Conservation (phyloP, 2,888 invertebrate genomes). For the Pyralis farinalis region DNA sequence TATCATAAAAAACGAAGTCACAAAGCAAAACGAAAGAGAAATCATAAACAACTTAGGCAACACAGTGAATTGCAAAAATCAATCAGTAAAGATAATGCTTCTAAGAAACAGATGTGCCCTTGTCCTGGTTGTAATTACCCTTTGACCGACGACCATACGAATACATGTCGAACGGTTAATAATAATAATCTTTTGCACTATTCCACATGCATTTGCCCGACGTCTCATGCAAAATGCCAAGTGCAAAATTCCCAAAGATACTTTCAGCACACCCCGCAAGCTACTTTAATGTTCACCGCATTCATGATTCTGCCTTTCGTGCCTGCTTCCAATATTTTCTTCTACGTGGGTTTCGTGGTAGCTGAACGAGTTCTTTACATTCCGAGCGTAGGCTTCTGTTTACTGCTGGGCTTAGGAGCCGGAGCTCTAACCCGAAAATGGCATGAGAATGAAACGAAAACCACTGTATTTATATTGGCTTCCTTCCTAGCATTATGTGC, state of each 20-base stretch:
- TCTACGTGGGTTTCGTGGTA: conserved; percentile 99
- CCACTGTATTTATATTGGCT: conserved; percentile 63
- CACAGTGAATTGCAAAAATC: conserved; percentile 65
- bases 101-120: conserved; percentile 67
- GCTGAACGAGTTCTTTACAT: conserved; percentile 98
- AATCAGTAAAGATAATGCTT: conserved; percentile 58
- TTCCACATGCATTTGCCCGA: conserved; percentile 68
- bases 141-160: conserved; percentile 85
- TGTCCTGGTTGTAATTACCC: conserved; percentile 86
- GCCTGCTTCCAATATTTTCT: conserved; percentile 97
- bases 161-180: conserved; percentile 85
- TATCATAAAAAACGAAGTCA: conserved; percentile 64
- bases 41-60: conserved; percentile 62
- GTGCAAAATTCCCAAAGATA: conserved; percentile 39
- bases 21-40: conserved; percentile 69
- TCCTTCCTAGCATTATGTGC: conserved; percentile 83
- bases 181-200: conserved; percentile 83
- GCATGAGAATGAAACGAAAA: conserved; percentile 63
- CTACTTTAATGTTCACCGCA: conserved; percentile 83
- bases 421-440: conserved; percentile 68
- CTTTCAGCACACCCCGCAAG: conserved; percentile 62
- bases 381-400: conserved; percentile 97
- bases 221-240: conserved; percentile 47
- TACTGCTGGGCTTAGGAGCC: conserved; percentile 90
- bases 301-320: conserved; percentile 95